Base-by-base conservation (phyloP, 1,140 invertebrate species). In the Listronotus oregonensis region DNA sequence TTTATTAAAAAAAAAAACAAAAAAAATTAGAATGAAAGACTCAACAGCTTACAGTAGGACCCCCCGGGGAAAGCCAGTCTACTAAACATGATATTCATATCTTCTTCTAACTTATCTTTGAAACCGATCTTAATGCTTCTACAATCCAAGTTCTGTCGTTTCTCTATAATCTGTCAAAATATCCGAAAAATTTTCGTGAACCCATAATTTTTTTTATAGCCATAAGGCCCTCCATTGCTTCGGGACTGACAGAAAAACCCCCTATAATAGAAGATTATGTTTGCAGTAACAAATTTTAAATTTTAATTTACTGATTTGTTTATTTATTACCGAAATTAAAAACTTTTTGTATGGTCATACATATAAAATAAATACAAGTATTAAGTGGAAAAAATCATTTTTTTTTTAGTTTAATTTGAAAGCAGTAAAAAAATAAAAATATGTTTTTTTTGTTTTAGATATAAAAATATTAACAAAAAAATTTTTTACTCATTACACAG, bases 131-230 rank as follows among this genome's bases (percentile, higher is more conserved):
- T 9, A 91, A 77, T 52, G 87, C 86, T 2, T 76, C 68, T 63
- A 95, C 88, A n/a, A 98, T 81, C 94, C 95, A 97, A 54, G 82
- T 82, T n/a, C 90, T 81, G 77, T 98, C 95, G 0, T 68, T 91
- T 87, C 72, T 97, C 94, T 2, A 95, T 18, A 98, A 82, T 65
- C 96, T 88, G 82, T 99, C 96, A 58, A 94, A 93, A 80, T 95
- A 98, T 3, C 98, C 95, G 27, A 85, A 60, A 96, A 81, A 54
- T 95, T 89, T 82, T 98, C 96, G 77, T 98, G 95, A 8, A 97
- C 89, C 96, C 96, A 98, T 0, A 97, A 81, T n/a, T 58, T 92
- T 83, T 75, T 97, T 96, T 85, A 98, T 94, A 5, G 90, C 88
- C 7, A 87, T 83, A n/a, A 94, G 80, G 63, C 94, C 90, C 71